A percentile compares a stretch with the other conserved stretches of the same genome.
These are phyloP conservation scores for Falco berigora DNA, from an alignment of 2,797 vertebrate genomes.

Conservation along the genomic window DNA sequence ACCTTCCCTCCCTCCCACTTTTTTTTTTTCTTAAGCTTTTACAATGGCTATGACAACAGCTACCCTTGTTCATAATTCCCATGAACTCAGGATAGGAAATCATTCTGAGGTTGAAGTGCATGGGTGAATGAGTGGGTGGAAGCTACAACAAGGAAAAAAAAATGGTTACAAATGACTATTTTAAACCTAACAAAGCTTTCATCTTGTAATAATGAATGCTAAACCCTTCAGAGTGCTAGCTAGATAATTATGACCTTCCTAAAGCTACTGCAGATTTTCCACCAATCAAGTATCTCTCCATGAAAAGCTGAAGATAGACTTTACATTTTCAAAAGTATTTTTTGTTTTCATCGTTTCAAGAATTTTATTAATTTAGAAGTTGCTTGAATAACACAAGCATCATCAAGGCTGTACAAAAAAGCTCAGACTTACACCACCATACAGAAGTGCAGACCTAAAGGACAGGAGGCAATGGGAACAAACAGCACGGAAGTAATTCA, in stretches of 20 bases:
- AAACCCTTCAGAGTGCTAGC: not conserved
- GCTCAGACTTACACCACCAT: not conserved
- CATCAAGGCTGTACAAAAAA: not conserved
- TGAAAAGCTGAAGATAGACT: not conserved
- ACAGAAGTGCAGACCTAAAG: not conserved
- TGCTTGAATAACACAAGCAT: not conserved
- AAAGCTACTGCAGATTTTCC: not conserved
- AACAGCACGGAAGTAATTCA: not conserved
- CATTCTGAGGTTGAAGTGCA: slow-evolving; percentile 47
- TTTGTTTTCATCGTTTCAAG: not conserved
- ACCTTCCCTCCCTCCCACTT: not conserved
- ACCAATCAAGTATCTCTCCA: not conserved
- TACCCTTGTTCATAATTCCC: slow-evolving; percentile 62
- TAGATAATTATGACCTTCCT: slow-evolving; percentile 13
- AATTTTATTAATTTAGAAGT: not conserved
- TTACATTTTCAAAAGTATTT: not conserved
- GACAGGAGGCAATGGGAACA: not conserved
- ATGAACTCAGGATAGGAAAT: slow-evolving; percentile 60
- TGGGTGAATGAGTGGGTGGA: slow-evolving; percentile 51
- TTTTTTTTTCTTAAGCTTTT: not conserved
- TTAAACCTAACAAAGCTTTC: slow-evolving; percentile 50
- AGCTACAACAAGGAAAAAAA: not conserved
- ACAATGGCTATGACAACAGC: slow-evolving; percentile 48
- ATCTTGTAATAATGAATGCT: slow-evolving; percentile 36
- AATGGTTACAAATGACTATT: slow-evolving; percentile 49